Evolutionary conservation across 2,888 invertebrate species (phyloP).

Genomic region (Glyphotaelius pellucidus): DNA sequence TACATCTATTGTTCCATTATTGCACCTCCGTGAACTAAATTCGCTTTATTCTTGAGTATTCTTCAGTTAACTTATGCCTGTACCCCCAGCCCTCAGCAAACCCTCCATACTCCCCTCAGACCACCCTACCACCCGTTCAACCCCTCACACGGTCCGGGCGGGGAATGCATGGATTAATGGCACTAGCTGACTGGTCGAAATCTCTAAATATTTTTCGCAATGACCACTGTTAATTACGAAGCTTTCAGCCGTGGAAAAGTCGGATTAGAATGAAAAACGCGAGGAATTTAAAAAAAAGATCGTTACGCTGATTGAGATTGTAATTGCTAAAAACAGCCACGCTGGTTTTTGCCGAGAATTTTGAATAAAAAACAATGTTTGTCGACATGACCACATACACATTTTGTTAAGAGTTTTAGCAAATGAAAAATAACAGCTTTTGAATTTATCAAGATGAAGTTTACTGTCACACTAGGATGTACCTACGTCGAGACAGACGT

Average conservation of each 20-base stretch:
- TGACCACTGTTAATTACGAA: slow-evolving; percentile 4
- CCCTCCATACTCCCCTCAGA: neutral
- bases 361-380: neutral
- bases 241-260: neutral
- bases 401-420: neutral
- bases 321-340: neutral
- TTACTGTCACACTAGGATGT: too few relatives aligned
- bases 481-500: too few relatives aligned
- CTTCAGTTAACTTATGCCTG: neutral
- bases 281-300: neutral
- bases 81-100: neutral
- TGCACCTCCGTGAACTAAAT: neutral
- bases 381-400: neutral
- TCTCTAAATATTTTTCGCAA: slow-evolving; percentile 4
- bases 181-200: slow-evolving; percentile 12
- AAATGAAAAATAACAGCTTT: neutral
- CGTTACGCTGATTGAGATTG: neutral
- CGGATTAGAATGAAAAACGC: neutral
- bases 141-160: neutral
- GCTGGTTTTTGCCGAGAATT: neutral
- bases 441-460: too few relatives aligned
- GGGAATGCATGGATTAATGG: slow-evolving; percentile 29
- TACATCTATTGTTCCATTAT: neutral
- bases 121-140: neutral
- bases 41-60: neutral